Evolutionary conservation across 2,113 vertebrate species (phyloP).

Genomic region (Glaucidium brasilianum): DNA sequence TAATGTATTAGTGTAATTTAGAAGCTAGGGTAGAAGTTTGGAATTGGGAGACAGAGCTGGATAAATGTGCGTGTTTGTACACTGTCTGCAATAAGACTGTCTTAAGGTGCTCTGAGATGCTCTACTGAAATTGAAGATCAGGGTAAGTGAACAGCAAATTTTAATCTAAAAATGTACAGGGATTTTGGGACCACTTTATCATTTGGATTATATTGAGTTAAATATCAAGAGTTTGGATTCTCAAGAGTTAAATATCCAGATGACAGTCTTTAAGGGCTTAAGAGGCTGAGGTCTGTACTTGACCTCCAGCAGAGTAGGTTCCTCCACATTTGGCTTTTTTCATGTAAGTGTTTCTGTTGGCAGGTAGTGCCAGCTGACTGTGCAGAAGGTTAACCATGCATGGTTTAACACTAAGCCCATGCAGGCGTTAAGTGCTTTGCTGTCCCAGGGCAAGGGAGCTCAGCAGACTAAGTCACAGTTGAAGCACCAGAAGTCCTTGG

Average conservation of each 20-base stretch:
- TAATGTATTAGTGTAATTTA: not conserved
- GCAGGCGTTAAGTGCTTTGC: not conserved
- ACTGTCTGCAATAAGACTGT: not conserved
- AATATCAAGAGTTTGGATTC: not conserved
- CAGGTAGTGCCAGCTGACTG: not conserved
- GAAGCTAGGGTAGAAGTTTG: not conserved
- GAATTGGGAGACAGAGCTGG: not conserved
- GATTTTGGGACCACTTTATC: not conserved
- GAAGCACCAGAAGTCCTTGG: not conserved
- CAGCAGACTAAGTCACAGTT: not conserved
- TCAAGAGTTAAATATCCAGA: not conserved
- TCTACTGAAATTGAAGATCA: not conserved
- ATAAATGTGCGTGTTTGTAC: not conserved
- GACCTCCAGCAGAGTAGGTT: not conserved
- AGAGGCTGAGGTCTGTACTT: not conserved
- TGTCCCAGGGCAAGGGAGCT: not conserved
- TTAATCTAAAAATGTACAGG: not conserved
- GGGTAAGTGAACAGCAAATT: not conserved
- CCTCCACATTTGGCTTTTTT: not conserved
- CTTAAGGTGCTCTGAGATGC: not conserved
- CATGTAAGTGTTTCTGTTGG: not conserved
- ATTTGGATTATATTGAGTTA: not conserved
- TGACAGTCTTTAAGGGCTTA: not conserved
- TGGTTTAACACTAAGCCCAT: not conserved
- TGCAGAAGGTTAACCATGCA: not conserved